Evolutionary conservation across 2,113 vertebrate genomes (phyloP), one percentile per base, ranked within the genome.

Genomic region (Aleadryas rufinucha): DNA sequence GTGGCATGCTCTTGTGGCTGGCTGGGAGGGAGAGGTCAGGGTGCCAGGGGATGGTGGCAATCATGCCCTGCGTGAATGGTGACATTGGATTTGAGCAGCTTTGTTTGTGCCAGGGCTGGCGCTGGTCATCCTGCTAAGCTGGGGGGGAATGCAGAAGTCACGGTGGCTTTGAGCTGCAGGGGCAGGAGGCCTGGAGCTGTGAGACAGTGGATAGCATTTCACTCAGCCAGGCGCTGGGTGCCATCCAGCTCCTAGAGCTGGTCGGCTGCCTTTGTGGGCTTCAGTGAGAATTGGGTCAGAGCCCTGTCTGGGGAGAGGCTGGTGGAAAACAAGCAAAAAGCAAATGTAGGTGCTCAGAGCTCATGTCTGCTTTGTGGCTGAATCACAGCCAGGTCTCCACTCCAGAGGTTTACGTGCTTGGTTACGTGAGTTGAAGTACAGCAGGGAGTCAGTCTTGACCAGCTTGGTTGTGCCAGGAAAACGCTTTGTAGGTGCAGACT

Each of bases 241-340:
- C 81, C 80, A 61, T 94, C 92, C 93, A 89, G 45, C 59, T 93
- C 85, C 72, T 49, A 24, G 33, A 75, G 85, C 68, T 4, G 0
- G 7, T 61, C 26, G 1, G 56, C 71, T 0, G n/a, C 69, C 90
- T 89, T 35, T 84, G 72, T 68, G 87, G 76, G 24, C 76, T 89
- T 71, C 52, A 68, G 27, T 42, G 80, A 80, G 88, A 95, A 91
- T 16, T 84, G 64, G 90, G 88, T 86, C 95, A 88, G 72, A 80
- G 85, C 65, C 71, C 64, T 91, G 91, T 37, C 76, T 86, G 76
- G 83, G 72, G 71, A 68, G 18, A 75, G 70, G 69, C 78, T 78
- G 53, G 69, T 39, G 47, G 78, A 93, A 94, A 93, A 85, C 90
- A 66, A 90, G 52, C 59, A 37, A 35, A 78, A 92, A 81, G 52